These are phyloP conservation scores for Drosophila basisetae DNA, from an alignment of 2,888 invertebrate species.

Conservation along the genomic window DNA sequence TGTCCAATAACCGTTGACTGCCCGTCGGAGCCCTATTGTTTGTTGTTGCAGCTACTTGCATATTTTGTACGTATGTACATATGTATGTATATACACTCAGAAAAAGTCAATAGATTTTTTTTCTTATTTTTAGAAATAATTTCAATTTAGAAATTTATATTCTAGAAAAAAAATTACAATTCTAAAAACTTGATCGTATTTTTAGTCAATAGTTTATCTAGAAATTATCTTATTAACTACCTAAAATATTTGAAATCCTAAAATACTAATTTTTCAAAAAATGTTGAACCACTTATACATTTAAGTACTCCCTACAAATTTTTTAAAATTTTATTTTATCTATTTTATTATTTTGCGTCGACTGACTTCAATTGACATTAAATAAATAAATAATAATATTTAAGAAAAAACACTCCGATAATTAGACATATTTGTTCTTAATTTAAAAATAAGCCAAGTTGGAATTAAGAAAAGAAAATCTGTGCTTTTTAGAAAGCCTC, in stretches of 20 bases:
- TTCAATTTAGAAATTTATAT: background rate
- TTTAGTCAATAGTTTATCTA: background rate
- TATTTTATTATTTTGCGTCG: background rate
- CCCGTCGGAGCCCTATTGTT: slow-evolving; percentile 38
- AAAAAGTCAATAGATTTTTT: too few species aligned
- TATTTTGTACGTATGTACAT: slow-evolving; percentile 16
- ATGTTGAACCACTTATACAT: background rate
- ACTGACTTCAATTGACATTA: background rate
- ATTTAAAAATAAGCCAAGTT: background rate
- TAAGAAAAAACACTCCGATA: background rate
- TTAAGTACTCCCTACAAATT: background rate
- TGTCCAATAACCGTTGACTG: slow-evolving; percentile 40
- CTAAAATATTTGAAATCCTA: background rate
- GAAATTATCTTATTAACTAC: background rate
- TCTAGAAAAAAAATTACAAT: background rate
- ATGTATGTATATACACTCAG: background rate
- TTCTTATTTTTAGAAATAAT: background rate
- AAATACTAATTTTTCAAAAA: background rate
- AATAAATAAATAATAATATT: background rate
- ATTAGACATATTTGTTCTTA: background rate
- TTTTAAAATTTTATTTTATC: background rate
- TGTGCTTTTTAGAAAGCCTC: background rate
- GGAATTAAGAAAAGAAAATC: background rate
- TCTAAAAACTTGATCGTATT: background rate
- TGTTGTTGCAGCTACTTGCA: slow-evolving; percentile 38